phyloP scores from a whole-genome alignment of 2,797 vertebrate genomes.

The Serranus cabrilla region DNA sequence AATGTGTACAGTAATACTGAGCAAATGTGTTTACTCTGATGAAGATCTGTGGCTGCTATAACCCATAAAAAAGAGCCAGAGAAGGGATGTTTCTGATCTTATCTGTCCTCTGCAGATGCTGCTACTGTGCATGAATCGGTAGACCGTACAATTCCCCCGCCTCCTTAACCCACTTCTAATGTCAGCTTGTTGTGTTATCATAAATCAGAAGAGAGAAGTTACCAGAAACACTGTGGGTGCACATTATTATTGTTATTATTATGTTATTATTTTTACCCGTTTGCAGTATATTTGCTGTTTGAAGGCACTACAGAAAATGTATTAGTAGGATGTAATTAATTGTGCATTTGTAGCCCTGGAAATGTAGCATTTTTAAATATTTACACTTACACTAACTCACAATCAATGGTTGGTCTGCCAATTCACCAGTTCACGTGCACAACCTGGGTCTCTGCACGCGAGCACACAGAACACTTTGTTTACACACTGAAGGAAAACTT shows the following conservation, averaged over 20 bases:
- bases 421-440: neutral
- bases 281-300: neutral
- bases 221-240: neutral
- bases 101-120: conserved; percentile 57
- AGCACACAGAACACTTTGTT: neutral
- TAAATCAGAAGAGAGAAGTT: neutral
- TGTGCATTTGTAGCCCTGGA: neutral
- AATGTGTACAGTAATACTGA: neutral
- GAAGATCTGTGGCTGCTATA: conserved; percentile 37
- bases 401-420: neutral
- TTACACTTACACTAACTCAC: no score
- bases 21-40: neutral
- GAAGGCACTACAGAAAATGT: neutral
- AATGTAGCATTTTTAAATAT: neutral
- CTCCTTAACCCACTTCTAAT: neutral
- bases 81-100: conserved; percentile 44
- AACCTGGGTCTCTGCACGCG: neutral
- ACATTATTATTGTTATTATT: no score
- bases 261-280: neutral
- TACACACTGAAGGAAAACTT: neutral
- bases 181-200: neutral
- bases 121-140: conserved; percentile 21
- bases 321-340: neutral
- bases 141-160: neutral
- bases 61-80: neutral